Evolutionary conservation across 1,140 invertebrate species (phyloP).

Genomic region (Holcopasites calliopsidis): DNA sequence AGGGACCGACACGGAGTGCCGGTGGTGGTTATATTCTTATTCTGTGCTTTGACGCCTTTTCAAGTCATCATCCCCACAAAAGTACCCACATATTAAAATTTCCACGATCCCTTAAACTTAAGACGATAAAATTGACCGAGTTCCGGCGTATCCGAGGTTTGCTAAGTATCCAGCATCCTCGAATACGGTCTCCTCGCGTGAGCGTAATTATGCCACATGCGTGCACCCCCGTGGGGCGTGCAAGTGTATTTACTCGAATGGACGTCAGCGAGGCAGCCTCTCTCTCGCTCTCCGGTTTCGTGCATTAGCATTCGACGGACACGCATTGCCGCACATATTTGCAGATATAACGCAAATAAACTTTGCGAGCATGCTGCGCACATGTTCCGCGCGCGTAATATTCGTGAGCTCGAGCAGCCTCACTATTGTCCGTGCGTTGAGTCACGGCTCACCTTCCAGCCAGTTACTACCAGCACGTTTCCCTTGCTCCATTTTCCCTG

Average conservation of each 20-base stretch:
- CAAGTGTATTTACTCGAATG: background rate
- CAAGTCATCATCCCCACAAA: no score
- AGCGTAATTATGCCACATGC: constrained; percentile 60
- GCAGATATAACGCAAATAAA: constrained; percentile 71
- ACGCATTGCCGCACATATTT: constrained; percentile 69
- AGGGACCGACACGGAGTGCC: no score
- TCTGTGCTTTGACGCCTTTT: no score
- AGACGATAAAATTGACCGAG: no score
- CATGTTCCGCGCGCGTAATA: constrained; percentile 56
- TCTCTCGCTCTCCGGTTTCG: background rate
- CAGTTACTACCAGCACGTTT: background rate
- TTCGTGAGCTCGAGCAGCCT: constrained; percentile 40
- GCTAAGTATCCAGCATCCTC: background rate
- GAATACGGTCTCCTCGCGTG: background rate
- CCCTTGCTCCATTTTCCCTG: constrained; percentile 10
- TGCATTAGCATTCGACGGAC: constrained; percentile 65
- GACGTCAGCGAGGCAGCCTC: background rate
- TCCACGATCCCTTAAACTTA: no score
- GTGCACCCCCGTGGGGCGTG: constrained; percentile 31
- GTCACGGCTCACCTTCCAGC: constrained; percentile 38
- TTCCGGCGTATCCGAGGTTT: no score
- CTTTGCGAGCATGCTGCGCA: constrained; percentile 46
- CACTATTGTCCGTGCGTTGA: constrained; percentile 35
- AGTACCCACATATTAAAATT: no score
- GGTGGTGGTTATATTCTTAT: no score